Evolutionary conservation across 1,140 invertebrate genomes (phyloP).

Genomic region (Spodoptera litura): DNA sequence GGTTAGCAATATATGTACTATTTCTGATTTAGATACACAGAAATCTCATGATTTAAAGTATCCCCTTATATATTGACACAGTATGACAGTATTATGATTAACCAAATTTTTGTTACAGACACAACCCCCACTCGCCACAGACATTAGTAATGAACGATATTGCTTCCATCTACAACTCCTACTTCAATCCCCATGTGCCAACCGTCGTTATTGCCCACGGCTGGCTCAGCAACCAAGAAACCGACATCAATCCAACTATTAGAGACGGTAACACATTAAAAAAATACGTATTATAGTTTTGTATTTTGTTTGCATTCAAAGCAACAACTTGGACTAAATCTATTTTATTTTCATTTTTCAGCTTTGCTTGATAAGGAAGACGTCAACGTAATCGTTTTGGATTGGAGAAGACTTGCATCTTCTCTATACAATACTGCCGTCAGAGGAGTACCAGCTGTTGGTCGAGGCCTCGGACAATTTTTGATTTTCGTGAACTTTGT

Average conservation of each 20-base stretch:
- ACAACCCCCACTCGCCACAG: conserved; percentile 56
- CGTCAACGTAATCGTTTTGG: conserved; percentile 88
- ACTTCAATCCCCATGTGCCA: conserved; percentile 59
- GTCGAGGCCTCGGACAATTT: conserved; percentile 76
- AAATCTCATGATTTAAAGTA: background rate
- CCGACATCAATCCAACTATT: conserved; percentile 60
- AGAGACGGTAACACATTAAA: conserved; percentile 58
- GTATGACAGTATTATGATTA: background rate
- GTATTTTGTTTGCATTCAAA: no score
- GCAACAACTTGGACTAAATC: no score
- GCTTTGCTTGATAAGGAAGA: conserved; percentile 75
- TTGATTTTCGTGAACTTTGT: conserved; percentile 78
- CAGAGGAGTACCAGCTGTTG: conserved; percentile 64
- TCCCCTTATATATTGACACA: background rate
- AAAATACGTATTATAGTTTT: background rate
- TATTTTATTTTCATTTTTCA: conserved; percentile 34
- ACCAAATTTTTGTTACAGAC: conserved; percentile 52
- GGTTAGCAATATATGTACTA: no score
- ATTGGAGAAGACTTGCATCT: conserved; percentile 86
- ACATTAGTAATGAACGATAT: conserved; percentile 58
- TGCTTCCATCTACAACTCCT: conserved; percentile 63
- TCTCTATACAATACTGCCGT: conserved; percentile 60
- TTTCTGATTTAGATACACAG: no score
- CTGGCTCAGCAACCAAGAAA: conserved; percentile 66
- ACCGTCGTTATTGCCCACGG: conserved; percentile 70